These are phyloP conservation scores for Antheraea mylitta DNA, from an alignment of 1,140 invertebrate species.

Conservation along the genomic window DNA sequence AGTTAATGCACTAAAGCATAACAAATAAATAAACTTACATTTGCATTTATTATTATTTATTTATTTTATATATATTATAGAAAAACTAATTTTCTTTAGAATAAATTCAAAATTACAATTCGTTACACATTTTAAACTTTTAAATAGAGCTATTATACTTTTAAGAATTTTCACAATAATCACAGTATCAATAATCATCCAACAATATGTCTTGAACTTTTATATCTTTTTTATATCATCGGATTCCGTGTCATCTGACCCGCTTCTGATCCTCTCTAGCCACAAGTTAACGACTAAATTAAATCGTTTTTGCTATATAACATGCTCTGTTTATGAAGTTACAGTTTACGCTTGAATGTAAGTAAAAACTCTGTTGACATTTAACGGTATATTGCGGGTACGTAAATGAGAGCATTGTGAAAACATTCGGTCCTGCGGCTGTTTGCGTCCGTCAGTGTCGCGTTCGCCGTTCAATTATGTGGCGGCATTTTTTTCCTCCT, in stretches of 20 bases:
- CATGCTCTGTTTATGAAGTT: background rate
- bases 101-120: too few species aligned
- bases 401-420: slow-evolving; percentile 3
- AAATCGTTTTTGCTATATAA: background rate
- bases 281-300: background rate
- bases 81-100: too few species aligned
- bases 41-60: too few species aligned
- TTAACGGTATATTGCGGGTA: background rate
- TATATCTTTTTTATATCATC: too few species aligned
- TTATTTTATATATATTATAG: too few species aligned
- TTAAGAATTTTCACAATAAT: too few species aligned
- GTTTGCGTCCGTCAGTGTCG: slow-evolving; percentile 8
- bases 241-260: background rate
- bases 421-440: slow-evolving; percentile 12
- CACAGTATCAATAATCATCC: too few species aligned
- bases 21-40: too few species aligned
- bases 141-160: too few species aligned
- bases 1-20: too few species aligned
- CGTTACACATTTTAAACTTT: too few species aligned
- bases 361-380: background rate
- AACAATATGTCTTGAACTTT: too few species aligned
- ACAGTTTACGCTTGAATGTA: slow-evolving; percentile 1
- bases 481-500: background rate
- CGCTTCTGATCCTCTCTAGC: background rate
- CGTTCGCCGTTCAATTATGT: background rate